Conservation (phyloP, 2,888 invertebrate species). For the Carcina quercana region DNA sequence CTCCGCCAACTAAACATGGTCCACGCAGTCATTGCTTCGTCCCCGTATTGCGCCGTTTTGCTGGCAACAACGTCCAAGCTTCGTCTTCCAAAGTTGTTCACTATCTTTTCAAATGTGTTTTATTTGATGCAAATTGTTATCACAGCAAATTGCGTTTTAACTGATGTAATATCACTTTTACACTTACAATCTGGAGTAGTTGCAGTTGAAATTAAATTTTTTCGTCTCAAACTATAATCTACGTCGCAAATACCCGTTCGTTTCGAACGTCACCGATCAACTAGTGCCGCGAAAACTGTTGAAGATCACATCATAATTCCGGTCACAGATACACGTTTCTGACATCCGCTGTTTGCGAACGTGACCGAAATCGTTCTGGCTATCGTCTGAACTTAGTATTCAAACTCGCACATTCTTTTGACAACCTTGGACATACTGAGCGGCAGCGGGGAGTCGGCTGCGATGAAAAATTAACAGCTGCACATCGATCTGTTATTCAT, state of each 20-base stretch:
- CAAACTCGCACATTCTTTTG: slow-evolving; percentile 30
- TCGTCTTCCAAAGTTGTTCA: neutral
- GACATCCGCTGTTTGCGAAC: slow-evolving; percentile 60
- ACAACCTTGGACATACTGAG: slow-evolving; percentile 48
- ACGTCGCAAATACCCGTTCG: slow-evolving; percentile 41
- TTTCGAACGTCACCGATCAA: slow-evolving; percentile 40
- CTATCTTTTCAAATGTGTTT: too few species aligned
- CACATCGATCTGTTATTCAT: too few species aligned
- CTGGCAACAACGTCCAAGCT: slow-evolving; percentile 1
- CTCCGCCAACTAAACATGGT: slow-evolving; percentile 70
- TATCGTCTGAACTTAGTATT: slow-evolving; percentile 37
- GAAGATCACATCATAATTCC: slow-evolving; percentile 46
- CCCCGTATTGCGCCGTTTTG: slow-evolving; percentile 69
- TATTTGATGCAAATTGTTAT: too few species aligned
- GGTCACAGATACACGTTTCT: slow-evolving; percentile 55
- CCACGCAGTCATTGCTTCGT: slow-evolving; percentile 70
- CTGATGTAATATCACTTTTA: too few species aligned
- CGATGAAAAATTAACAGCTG: slow-evolving; percentile 50
- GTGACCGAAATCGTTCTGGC: slow-evolving; percentile 26
- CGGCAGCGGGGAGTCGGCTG: slow-evolving; percentile 44
- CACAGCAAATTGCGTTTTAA: too few species aligned
- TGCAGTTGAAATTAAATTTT: too few species aligned
- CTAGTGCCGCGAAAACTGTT: slow-evolving; percentile 40
- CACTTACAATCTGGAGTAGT: too few species aligned
- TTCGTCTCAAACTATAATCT: too few species aligned